Evolutionary conservation across 2,888 invertebrate genomes (phyloP), one percentile per base, ranked within the genome.

Genomic region (Syrista parreyssii): DNA sequence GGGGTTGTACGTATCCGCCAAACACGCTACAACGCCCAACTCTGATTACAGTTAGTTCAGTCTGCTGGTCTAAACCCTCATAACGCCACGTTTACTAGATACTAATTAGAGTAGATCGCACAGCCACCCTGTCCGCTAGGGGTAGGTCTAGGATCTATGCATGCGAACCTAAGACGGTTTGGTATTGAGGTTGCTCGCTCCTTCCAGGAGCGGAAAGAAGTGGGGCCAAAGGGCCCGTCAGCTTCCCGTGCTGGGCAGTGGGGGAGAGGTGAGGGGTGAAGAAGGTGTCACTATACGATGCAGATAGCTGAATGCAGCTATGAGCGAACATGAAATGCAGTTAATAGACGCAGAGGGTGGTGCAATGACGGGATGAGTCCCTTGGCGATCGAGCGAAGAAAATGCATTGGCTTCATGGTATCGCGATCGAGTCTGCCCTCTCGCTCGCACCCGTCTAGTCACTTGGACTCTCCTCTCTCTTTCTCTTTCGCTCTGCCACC

Each of bases 21-120:
- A 84, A 85, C 87, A 87, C 84, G 84, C 84, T 85, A 84, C 84
- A 86, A 85, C 86, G 85, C 81, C 84, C 86, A 84, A 85, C 88
- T 87, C 88, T 89, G 88, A 90, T 90, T 89, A 89, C 88, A 88
- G 88, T 89, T 89, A 88, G 87, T 84, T 83, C 89, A 88, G 86
- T 88, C 87, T 87, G 86, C 86, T 88, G 90, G 84, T 84, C 85
- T 86, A 87, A 88, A 89, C 85, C 86, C 85, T 86, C 84, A 86
- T 86, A 86, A 86, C 86, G 71, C 71, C 84, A 83, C 85, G 86
- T 82, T 85, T 84, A 84, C 85, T 81, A 84, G 85, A 83, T 82
- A 83, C 82, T 80, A 81, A 79, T 82, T 84, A 84, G 76, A 79
- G 82, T 81, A 80, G 81, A 76, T 76, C 80, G 69, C 75, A 73